Percentiles rank a stretch among this genome's conserved stretches.
Evolutionary conservation across 2,888 invertebrate genomes (phyloP).

Genomic region (Tetragnatha montana): DNA sequence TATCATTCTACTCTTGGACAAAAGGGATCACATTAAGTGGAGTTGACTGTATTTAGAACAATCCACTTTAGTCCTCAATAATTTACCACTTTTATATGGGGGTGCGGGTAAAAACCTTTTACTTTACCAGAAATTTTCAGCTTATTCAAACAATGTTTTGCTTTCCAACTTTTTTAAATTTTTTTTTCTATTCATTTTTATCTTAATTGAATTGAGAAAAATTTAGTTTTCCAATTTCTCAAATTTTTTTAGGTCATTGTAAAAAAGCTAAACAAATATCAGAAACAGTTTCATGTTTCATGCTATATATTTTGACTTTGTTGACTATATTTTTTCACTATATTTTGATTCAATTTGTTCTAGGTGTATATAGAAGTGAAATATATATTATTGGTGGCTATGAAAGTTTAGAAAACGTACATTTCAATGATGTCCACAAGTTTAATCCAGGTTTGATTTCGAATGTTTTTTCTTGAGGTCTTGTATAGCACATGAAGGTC

Average conservation of each 20-base stretch:
- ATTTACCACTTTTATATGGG: background rate
- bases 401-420: slow-evolving; percentile 84
- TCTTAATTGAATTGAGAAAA: too few species aligned
- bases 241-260: too few species aligned
- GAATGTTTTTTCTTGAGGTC: background rate
- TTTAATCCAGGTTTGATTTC: slow-evolving; percentile 79
- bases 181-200: too few species aligned
- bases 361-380: slow-evolving; percentile 85
- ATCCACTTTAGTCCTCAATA: background rate
- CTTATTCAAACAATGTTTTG: background rate
- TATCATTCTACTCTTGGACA: too few species aligned
- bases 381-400: slow-evolving; percentile 95
- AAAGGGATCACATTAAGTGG: too few species aligned
- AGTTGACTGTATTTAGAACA: background rate
- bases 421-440: slow-evolving; percentile 89
- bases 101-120: too few species aligned
- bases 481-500: too few species aligned
- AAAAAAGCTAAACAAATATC: too few species aligned
- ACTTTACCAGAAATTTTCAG: background rate
- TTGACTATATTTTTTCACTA: too few species aligned
- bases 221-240: too few species aligned
- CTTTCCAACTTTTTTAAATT: background rate
- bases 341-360: slow-evolving; percentile 76
- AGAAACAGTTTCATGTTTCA: too few species aligned
- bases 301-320: too few species aligned